Percentiles rank a stretch among this genome's conserved stretches.
phyloP scores from a whole-genome alignment of 2,113 vertebrate species.

The Ramphastos sulfuratus region DNA sequence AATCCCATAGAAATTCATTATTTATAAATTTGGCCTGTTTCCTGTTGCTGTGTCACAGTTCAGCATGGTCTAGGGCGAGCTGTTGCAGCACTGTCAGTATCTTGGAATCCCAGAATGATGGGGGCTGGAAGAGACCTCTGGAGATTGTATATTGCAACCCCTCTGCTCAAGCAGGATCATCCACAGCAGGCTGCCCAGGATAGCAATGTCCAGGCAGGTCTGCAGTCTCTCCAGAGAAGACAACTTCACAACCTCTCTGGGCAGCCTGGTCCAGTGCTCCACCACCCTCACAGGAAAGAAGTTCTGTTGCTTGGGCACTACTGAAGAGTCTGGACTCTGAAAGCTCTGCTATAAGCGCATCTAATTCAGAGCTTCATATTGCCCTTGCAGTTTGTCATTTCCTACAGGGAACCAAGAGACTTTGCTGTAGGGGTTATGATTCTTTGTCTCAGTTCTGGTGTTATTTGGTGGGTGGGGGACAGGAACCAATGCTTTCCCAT shows the following conservation, averaged over 20 bases:
- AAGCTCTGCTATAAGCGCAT: rapidly evolving
- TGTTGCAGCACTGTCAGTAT: rapidly evolving
- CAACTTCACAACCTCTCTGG: neutral
- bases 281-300: neutral
- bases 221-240: neutral
- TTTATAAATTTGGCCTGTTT: neutral
- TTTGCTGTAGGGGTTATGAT: neutral
- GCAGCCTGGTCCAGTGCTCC: neutral
- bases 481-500: neutral
- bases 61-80: neutral
- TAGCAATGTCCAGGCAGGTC: neutral
- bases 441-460: neutral
- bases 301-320: neutral
- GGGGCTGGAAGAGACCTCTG: neutral
- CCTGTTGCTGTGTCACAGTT: neutral
- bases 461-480: neutral
- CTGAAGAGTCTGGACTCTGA: neutral
- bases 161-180: neutral
- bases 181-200: neutral
- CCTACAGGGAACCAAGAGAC: neutral
- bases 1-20: neutral
- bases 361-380: rapidly evolving
- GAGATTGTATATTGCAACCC: neutral
- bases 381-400: too few species aligned
- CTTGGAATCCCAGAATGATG: neutral